These are phyloP conservation scores for Apocrypta bakeri DNA, from an alignment of 1,140 invertebrate species.

Conservation along the genomic window DNA sequence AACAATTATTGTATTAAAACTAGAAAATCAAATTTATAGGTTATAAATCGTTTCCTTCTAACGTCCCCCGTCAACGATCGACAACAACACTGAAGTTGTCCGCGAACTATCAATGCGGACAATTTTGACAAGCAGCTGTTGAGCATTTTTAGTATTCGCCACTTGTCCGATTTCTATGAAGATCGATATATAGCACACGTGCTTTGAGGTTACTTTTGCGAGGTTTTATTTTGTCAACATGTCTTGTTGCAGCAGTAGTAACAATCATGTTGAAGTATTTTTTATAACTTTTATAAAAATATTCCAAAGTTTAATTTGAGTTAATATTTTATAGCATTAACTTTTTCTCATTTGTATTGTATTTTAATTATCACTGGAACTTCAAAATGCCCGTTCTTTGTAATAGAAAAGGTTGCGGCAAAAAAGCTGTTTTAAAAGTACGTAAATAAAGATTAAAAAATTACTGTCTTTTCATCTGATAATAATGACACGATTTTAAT, in stretches of 20 bases:
- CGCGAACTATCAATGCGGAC: neutral
- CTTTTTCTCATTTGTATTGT: neutral
- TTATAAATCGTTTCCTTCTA: neutral
- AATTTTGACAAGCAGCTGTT: neutral
- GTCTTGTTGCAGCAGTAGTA: neutral
- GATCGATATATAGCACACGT: too few species aligned
- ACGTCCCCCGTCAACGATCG: neutral
- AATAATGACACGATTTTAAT: neutral
- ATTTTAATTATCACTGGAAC: neutral
- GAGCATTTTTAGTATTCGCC: too few species aligned
- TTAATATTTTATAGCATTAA: neutral
- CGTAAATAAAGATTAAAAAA: constrained; percentile 22
- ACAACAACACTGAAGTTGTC: constrained; percentile 8
- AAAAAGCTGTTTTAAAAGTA: constrained; percentile 45
- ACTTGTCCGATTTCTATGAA: too few species aligned
- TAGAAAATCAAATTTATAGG: neutral
- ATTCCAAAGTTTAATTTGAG: neutral
- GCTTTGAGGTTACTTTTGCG: neutral
- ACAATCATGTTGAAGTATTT: neutral
- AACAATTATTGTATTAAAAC: neutral
- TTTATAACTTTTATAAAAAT: neutral
- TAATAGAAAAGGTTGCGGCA: constrained; percentile 16
- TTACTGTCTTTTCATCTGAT: neutral
- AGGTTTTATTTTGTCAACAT: neutral
- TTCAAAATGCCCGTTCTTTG: constrained; percentile 44